Percentiles rank a stretch among this genome's conserved stretches.
phyloP scores from a whole-genome alignment of 2,797 vertebrate genomes.

The Ctenopoma kingsleyae region DNA sequence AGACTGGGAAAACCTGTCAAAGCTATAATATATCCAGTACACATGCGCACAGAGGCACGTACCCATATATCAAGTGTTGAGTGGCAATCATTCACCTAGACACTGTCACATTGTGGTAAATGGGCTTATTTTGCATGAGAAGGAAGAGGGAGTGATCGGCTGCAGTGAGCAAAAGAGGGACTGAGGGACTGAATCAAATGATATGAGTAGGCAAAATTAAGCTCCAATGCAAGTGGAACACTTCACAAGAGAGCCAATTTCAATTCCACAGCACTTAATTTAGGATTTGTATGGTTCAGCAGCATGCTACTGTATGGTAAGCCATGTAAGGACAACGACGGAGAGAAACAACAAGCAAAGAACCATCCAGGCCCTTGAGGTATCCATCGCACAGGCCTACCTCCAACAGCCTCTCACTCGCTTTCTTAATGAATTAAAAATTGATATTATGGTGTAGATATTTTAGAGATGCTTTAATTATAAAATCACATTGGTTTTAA shows the following conservation, averaged over 20 bases:
- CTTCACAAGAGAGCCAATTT: slow-evolving; percentile 85
- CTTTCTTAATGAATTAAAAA: slow-evolving; percentile 64
- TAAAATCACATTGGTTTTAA: slow-evolving; percentile 18
- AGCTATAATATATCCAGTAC: slow-evolving; percentile 56
- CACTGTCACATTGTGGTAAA: slow-evolving; percentile 80
- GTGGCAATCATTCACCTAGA: slow-evolving; percentile 81
- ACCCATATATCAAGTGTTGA: slow-evolving; percentile 72
- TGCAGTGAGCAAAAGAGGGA: slow-evolving; percentile 72
- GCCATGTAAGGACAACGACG: slow-evolving; percentile 74
- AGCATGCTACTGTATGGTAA: slow-evolving; percentile 68
- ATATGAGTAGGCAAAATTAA: slow-evolving; percentile 86
- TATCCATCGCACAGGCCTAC: slow-evolving; percentile 62
- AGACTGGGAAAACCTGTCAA: slow-evolving; percentile 40
- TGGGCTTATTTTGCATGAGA: slow-evolving; percentile 80
- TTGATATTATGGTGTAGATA: slow-evolving; percentile 60
- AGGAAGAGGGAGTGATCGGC: slow-evolving; percentile 72
- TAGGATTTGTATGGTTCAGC: slow-evolving; percentile 81
- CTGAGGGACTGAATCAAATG: slow-evolving; percentile 80
- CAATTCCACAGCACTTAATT: slow-evolving; percentile 85
- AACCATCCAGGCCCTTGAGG: slow-evolving; percentile 71
- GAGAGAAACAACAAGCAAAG: slow-evolving; percentile 58
- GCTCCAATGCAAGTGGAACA: slow-evolving; percentile 84
- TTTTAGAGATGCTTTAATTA: slow-evolving; percentile 34
- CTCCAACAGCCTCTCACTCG: slow-evolving; percentile 37
- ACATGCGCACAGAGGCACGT: slow-evolving; percentile 58